Evolutionary conservation across 2,797 vertebrate species (phyloP).

Genomic region (Eleutherodactylus coqui): DNA sequence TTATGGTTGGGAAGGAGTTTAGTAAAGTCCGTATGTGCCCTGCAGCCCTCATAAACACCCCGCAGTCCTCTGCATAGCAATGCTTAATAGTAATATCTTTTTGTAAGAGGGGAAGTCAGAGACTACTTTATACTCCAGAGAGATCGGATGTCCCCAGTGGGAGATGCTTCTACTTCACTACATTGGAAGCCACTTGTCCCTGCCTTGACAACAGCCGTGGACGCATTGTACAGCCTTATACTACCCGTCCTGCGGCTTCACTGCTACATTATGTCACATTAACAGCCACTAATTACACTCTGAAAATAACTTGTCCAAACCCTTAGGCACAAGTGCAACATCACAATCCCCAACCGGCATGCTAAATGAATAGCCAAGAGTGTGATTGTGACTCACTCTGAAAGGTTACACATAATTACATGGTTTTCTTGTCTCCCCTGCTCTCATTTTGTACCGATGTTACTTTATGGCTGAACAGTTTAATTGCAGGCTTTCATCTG

Average conservation of each 20-base stretch:
- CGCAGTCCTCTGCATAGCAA: neutral
- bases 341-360: neutral
- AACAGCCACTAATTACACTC: constrained; percentile 38
- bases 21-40: neutral
- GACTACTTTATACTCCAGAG: neutral
- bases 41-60: neutral
- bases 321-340: neutral
- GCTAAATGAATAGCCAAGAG: constrained; percentile 5
- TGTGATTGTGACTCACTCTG: neutral
- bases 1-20: too few species aligned
- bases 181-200: constrained; percentile 12
- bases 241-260: constrained; percentile 27
- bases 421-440: neutral
- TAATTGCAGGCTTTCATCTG: neutral
- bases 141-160: neutral
- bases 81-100: neutral
- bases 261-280: constrained; percentile 21
- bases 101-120: constrained; percentile 13
- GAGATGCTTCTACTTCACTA: constrained; percentile 24
- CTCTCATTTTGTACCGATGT: neutral
- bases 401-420: neutral
- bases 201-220: constrained; percentile 29
- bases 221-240: neutral
- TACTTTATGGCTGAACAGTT: neutral
- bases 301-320: constrained; percentile 4